phyloP scores from a whole-genome alignment of 2,888 invertebrate species.

The Didymodactylos carnosus region DNA sequence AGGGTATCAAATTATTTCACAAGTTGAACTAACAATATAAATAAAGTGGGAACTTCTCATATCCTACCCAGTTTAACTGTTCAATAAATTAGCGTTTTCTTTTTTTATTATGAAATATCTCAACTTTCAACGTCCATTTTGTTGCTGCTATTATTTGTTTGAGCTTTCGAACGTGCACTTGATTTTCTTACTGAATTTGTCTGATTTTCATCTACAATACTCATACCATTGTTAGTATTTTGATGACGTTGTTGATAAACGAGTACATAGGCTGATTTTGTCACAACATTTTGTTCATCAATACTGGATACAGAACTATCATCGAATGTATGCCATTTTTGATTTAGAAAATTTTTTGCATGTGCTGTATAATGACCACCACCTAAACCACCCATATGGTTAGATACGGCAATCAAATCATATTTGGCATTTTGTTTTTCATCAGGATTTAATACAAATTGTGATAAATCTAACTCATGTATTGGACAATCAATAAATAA shows the following conservation, averaged over 20 bases:
- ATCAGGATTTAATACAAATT: constrained; percentile 35
- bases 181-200: too few species aligned
- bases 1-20: too few species aligned
- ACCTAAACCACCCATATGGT: constrained; percentile 40
- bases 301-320: constrained; percentile 23
- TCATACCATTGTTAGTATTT: too few species aligned
- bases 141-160: too few species aligned
- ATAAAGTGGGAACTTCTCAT: too few species aligned
- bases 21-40: too few species aligned
- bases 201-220: too few species aligned
- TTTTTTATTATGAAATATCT: too few species aligned
- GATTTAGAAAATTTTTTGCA: constrained; percentile 1
- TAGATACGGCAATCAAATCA: constrained; percentile 40
- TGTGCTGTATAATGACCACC: constrained; percentile 32
- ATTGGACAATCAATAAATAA: constrained; percentile 39
- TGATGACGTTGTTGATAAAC: constrained; percentile 30
- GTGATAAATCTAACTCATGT: constrained; percentile 35
- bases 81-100: too few species aligned
- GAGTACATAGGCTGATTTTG: constrained; percentile 39
- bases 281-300: constrained; percentile 25
- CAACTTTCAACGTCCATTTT: too few species aligned
- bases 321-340: constrained; percentile 20
- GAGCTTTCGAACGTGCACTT: too few species aligned
- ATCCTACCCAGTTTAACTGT: too few species aligned
- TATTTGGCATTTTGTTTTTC: constrained; percentile 31